A percentile compares a stretch with the other conserved stretches of the same genome.
Evolutionary conservation across 2,797 vertebrate genomes (phyloP).

Genomic region (Enoplosus armatus): DNA sequence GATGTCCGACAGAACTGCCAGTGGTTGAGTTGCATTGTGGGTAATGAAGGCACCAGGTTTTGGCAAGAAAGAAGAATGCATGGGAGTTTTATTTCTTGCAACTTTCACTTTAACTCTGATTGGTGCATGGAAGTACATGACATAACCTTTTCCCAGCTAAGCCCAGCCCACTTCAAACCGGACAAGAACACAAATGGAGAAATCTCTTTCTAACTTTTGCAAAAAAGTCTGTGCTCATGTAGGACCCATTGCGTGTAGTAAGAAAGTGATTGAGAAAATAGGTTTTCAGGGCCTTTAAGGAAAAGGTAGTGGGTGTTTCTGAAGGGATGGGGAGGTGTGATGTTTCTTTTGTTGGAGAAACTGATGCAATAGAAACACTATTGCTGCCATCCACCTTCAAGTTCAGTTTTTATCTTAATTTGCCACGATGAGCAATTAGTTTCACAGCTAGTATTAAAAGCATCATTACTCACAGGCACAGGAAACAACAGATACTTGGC

Average conservation of each 20-base stretch:
- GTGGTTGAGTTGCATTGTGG: neutral
- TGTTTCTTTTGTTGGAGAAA: neutral
- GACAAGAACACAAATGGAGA: neutral
- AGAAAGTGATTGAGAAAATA: neutral
- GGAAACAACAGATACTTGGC: conserved; percentile 40
- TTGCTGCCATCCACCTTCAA: conserved; percentile 31
- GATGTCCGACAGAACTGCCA: neutral
- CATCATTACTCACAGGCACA: conserved; percentile 16
- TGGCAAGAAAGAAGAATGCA: neutral
- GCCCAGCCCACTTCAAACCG: neutral
- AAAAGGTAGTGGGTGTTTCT: neutral
- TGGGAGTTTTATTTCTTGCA: too few relatives aligned
- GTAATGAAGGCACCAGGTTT: too few relatives aligned
- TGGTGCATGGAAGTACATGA: neutral
- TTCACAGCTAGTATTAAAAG: conserved; percentile 43
- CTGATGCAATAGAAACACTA: conserved; percentile 35
- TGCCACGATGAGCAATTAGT: conserved; percentile 42
- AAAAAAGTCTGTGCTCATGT: neutral
- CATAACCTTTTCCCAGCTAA: neutral
- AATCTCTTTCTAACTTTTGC: too few relatives aligned
- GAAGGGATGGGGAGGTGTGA: neutral
- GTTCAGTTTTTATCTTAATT: conserved; percentile 13
- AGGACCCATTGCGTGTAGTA: neutral
- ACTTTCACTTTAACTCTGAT: neutral
- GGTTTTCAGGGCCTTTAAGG: neutral